These are phyloP conservation scores for Cirrhinus molitorella DNA, from an alignment of 2,797 vertebrate genomes.

Conservation along the genomic window DNA sequence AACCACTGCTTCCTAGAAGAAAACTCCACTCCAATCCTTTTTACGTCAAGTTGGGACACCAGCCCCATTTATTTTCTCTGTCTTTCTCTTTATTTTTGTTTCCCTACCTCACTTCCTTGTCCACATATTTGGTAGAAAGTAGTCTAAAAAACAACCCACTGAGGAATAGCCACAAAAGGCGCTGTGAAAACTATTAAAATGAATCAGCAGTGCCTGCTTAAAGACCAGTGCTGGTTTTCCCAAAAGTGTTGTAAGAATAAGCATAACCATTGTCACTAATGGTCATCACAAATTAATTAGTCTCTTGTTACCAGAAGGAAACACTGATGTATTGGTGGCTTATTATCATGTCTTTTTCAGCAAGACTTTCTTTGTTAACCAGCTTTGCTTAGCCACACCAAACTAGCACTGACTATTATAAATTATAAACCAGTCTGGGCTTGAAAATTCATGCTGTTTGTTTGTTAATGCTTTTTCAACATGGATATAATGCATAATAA, in stretches of 20 bases:
- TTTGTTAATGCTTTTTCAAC: not conserved
- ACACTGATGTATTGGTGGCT: not conserved
- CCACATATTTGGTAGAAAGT: not conserved
- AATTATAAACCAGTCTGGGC: not conserved
- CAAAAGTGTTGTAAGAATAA: not conserved
- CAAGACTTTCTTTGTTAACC: not conserved
- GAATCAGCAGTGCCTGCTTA: not conserved
- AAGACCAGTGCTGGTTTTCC: not conserved
- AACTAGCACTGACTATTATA: not conserved
- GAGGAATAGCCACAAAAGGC: not conserved
- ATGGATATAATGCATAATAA: not conserved
- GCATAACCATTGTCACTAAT: not conserved
- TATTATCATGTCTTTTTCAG: not conserved
- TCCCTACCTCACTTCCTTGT: slow-evolving; percentile 27
- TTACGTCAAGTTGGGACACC: slow-evolving; percentile 25
- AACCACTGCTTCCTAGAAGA: slow-evolving; percentile 53
- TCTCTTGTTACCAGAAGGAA: not conserved
- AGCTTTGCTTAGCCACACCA: not conserved
- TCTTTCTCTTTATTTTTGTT: slow-evolving; percentile 28
- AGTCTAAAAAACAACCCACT: not conserved
- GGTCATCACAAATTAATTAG: not conserved
- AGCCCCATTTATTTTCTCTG: slow-evolving; percentile 56
- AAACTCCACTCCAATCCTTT: slow-evolving; percentile 63
- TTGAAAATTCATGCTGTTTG: not conserved
- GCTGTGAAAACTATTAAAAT: not conserved